Conservation (phyloP, 2,797 vertebrate genomes). For the Hippocampus kuda region DNA sequence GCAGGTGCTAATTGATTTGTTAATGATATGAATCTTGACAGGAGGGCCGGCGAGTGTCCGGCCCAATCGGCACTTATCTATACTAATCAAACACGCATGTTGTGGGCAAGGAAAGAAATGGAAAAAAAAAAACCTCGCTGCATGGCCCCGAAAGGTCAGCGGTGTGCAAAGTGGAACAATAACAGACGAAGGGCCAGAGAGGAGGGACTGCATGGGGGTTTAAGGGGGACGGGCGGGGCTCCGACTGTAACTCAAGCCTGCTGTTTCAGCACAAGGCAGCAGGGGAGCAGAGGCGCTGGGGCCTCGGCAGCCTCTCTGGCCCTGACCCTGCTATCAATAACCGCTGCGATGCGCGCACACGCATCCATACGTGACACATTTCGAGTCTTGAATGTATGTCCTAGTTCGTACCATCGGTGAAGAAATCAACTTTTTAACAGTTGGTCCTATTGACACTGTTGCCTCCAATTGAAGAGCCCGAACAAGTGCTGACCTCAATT, state of each 20-base stretch:
- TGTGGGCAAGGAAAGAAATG: constrained; percentile 42
- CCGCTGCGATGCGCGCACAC: constrained; percentile 41
- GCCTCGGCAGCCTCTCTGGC: constrained; percentile 53
- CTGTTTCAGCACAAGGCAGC: constrained; percentile 77
- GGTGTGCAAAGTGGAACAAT: constrained; percentile 83
- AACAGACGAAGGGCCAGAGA: constrained; percentile 68
- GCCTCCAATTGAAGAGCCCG: no score
- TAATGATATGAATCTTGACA: constrained; percentile 71
- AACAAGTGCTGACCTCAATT: no score
- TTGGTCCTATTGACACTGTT: no score
- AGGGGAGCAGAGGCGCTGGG: constrained; percentile 69
- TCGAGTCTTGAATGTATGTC: background rate
- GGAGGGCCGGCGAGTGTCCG: constrained; percentile 52
- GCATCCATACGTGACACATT: constrained; percentile 20
- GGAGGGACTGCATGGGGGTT: constrained; percentile 38
- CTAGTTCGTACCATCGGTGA: background rate
- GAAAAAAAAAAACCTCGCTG: constrained; percentile 53
- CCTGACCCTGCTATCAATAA: constrained; percentile 63
- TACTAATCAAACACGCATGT: constrained; percentile 73
- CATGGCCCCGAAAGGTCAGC: constrained; percentile 73
- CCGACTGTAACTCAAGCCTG: constrained; percentile 77
- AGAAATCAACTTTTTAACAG: background rate
- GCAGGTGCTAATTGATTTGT: constrained; percentile 68
- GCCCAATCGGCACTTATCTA: constrained; percentile 65
- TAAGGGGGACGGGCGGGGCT: constrained; percentile 18